A percentile compares a stretch with the other conserved stretches of the same genome.
Evolutionary conservation across 2,888 invertebrate genomes (phyloP).

Genomic region (Ramazzottius varieornatus): DNA sequence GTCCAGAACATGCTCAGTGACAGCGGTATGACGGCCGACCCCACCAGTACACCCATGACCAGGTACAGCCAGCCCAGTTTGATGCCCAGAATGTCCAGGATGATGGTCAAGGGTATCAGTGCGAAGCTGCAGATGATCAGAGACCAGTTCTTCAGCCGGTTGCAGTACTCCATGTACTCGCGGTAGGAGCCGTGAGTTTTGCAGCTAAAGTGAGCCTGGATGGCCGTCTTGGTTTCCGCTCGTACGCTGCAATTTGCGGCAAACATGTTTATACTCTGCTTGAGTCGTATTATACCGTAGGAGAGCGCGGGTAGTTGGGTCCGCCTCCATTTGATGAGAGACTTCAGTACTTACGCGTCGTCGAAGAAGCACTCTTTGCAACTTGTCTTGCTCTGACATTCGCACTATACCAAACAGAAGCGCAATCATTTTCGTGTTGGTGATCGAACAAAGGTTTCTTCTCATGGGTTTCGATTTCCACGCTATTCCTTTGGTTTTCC

Average conservation of each 20-base stretch:
- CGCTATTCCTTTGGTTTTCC: too few relatives aligned
- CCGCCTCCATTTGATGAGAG: too few relatives aligned
- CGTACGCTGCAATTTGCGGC: slow-evolving; percentile 6
- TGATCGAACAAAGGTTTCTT: too few relatives aligned
- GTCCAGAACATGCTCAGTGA: slow-evolving; percentile 21
- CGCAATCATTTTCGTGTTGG: too few relatives aligned
- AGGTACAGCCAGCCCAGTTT: slow-evolving; percentile 21
- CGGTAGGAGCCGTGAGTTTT: slow-evolving; percentile 17
- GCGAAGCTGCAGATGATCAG: slow-evolving; percentile 17
- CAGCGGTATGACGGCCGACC: slow-evolving; percentile 22
- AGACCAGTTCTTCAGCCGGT: slow-evolving; percentile 20
- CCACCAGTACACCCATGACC: slow-evolving; percentile 23
- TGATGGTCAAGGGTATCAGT: slow-evolving; percentile 20
- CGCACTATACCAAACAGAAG: slow-evolving; percentile 11
- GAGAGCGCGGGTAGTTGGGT: too few relatives aligned
- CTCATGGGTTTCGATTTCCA: too few relatives aligned
- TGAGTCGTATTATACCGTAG: background rate
- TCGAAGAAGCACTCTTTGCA: slow-evolving; percentile 17
- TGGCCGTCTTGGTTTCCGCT: slow-evolving; percentile 10
- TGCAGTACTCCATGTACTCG: slow-evolving; percentile 19
- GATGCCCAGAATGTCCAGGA: slow-evolving; percentile 16
- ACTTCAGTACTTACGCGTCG: slow-evolving; percentile 16
- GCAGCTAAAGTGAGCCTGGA: slow-evolving; percentile 19
- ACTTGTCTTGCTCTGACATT: slow-evolving; percentile 19
- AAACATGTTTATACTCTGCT: too few relatives aligned